Conservation (phyloP, 1,140 invertebrate genomes). For the Heterodera carotae region DNA sequence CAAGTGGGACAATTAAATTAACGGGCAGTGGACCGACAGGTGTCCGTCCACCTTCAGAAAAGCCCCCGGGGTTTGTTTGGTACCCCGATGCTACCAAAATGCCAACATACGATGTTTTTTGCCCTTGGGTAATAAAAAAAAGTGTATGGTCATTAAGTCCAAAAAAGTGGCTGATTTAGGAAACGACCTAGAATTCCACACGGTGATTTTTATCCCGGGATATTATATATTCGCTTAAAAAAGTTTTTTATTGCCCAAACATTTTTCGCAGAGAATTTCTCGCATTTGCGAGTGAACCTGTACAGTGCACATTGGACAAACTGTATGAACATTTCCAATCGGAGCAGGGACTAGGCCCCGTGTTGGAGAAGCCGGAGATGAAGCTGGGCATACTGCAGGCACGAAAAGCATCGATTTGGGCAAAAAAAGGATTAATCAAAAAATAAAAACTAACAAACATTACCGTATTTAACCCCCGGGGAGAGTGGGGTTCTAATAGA, state of each 20-base stretch:
- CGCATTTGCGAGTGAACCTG: slow-evolving; percentile 45
- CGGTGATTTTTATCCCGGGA: too few relatives aligned
- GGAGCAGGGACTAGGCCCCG: neutral
- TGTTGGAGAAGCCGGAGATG: slow-evolving; percentile 49
- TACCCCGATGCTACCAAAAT: too few relatives aligned
- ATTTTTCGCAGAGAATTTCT: slow-evolving; percentile 42
- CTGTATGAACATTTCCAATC: slow-evolving; percentile 2
- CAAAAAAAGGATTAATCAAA: neutral
- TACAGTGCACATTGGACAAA: slow-evolving; percentile 43
- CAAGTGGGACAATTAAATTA: slow-evolving; percentile 63
- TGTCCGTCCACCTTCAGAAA: too few relatives aligned
- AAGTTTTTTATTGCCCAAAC: neutral
- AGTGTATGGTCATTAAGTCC: too few relatives aligned
- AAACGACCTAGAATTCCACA: too few relatives aligned
- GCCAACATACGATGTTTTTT: too few relatives aligned
- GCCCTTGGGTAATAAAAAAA: too few relatives aligned
- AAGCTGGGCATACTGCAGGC: slow-evolving; percentile 52
- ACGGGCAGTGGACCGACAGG: too few relatives aligned
- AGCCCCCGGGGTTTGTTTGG: too few relatives aligned
- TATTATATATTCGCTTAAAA: slow-evolving; percentile 4
- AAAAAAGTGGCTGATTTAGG: too few relatives aligned
- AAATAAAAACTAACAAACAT: neutral
- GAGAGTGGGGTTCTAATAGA: too few relatives aligned
- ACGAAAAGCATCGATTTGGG: neutral
- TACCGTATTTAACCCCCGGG: too few relatives aligned